phyloP scores from a whole-genome alignment of 2,797 vertebrate species.

The Sciurus carolinensis region DNA sequence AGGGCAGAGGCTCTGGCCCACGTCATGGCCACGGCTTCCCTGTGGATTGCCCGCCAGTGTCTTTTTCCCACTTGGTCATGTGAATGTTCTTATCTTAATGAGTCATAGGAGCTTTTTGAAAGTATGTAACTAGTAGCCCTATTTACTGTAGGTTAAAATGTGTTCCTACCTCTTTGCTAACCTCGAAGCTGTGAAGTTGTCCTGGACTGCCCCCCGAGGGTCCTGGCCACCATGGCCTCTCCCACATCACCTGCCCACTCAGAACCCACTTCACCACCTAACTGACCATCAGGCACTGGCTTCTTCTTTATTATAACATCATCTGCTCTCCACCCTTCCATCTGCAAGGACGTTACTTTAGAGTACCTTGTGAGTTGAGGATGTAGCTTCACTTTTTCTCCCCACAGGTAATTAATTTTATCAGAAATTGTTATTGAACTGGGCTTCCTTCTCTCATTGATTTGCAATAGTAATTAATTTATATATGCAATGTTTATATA shows the following conservation, averaged over 20 bases:
- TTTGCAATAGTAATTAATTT: background rate
- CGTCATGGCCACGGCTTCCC: accelerated
- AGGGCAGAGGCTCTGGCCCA: background rate
- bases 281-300: background rate
- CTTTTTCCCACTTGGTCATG: background rate
- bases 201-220: too few relatives aligned
- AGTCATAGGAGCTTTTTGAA: background rate
- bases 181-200: too few relatives aligned
- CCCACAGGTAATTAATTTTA: background rate
- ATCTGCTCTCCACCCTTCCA: background rate
- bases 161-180: background rate
- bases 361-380: background rate
- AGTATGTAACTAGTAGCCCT: too few relatives aligned
- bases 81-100: background rate
- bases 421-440: background rate
- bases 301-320: accelerated
- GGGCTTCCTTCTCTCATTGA: background rate
- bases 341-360: background rate
- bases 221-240: too few relatives aligned
- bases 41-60: accelerated
- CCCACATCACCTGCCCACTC: accelerated
- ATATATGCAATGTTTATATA: background rate
- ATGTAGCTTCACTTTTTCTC: background rate
- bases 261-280: accelerated
- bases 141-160: background rate